These are phyloP conservation scores for Taxidea taxus DNA, from an alignment of 2,113 vertebrate species.

Conservation along the genomic window DNA sequence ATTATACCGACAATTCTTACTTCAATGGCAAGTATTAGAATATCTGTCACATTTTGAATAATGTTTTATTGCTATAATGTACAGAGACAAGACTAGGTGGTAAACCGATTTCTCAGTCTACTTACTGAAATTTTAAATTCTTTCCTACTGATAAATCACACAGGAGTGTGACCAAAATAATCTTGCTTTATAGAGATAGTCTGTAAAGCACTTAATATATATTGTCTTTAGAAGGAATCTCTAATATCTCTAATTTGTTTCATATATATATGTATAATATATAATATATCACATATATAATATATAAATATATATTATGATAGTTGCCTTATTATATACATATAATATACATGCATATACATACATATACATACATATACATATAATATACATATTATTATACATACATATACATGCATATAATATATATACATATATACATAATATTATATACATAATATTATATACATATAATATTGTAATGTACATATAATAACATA, in stretches of 20 bases:
- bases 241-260: not conserved
- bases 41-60: not conserved
- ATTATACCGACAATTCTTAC: constrained; percentile 1
- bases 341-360: too few relatives aligned
- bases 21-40: not conserved
- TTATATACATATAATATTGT: too few relatives aligned
- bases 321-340: too few relatives aligned
- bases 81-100: constrained; percentile 20
- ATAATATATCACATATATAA: too few relatives aligned
- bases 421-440: too few relatives aligned
- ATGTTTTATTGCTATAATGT: constrained; percentile 30
- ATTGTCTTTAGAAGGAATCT: not conserved
- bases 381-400: too few relatives aligned
- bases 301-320: too few relatives aligned
- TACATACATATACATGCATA: too few relatives aligned
- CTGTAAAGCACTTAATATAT: not conserved
- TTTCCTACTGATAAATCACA: not conserved
- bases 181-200: not conserved
- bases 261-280: not conserved
- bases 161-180: constrained; percentile 7
- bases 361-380: too few relatives aligned
- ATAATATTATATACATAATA: too few relatives aligned
- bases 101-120: constrained; percentile 19
- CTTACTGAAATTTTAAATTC: constrained; percentile 47
- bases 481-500: too few relatives aligned